Conservation (phyloP, 1,140 invertebrate species). For the Zophobas atratus region DNA sequence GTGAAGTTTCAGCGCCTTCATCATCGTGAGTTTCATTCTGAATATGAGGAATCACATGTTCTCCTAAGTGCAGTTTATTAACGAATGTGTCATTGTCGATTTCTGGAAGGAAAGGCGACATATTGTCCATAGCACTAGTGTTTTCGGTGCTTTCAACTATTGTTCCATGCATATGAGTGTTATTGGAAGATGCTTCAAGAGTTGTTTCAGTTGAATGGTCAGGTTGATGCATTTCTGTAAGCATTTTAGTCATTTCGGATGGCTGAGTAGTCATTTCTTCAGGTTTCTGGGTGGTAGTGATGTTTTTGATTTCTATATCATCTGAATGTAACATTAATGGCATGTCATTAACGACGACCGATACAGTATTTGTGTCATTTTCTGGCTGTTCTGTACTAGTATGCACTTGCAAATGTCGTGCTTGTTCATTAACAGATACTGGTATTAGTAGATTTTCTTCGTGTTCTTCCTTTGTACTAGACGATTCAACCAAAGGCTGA, state of each 20-base stretch:
- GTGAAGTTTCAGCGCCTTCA: slow-evolving; percentile 56
- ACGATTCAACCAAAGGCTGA: slow-evolving; percentile 12
- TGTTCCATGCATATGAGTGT: slow-evolving; percentile 5
- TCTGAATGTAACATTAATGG: too few relatives aligned
- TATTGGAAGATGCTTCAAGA: slow-evolving; percentile 10
- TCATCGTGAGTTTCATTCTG: slow-evolving; percentile 53
- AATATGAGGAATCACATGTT: slow-evolving; percentile 56
- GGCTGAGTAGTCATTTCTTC: slow-evolving; percentile 11
- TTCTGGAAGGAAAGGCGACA: slow-evolving; percentile 78
- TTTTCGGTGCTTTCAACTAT: slow-evolving; percentile 48
- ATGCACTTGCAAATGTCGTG: background rate
- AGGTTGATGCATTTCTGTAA: slow-evolving; percentile 4
- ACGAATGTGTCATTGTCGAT: slow-evolving; percentile 73
- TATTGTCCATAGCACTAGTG: slow-evolving; percentile 66
- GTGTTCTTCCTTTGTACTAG: background rate
- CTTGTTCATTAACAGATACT: slow-evolving; percentile 10
- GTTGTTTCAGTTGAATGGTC: slow-evolving; percentile 10
- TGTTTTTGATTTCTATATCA: slow-evolving; percentile 16
- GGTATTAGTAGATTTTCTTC: slow-evolving; percentile 9
- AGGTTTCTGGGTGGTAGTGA: background rate
- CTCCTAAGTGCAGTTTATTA: slow-evolving; percentile 70
- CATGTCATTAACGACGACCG: background rate
- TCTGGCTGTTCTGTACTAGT: slow-evolving; percentile 4
- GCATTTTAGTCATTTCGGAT: background rate
- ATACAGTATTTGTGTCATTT: slow-evolving; percentile 1